Base-by-base conservation (phyloP, 2,888 invertebrate species). In the Chrysolina americana region DNA sequence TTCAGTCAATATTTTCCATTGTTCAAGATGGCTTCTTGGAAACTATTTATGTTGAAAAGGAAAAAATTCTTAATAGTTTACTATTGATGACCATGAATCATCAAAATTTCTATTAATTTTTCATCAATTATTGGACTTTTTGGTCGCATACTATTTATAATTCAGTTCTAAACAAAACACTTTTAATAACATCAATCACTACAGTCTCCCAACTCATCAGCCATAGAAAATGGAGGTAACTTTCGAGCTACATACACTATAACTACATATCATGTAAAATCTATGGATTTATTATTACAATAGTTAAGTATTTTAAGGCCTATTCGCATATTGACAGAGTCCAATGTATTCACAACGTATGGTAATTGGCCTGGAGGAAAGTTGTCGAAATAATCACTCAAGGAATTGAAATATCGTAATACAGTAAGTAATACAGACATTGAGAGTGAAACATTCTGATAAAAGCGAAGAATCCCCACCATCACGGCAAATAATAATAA, bases 271-370 rank as follows among this genome's bases (percentile, higher is more conserved):
- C 81, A 81, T 82, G 82, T 82, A 82, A 82, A 82, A 82, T 82
- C 82, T 81, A 82, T 75, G 47, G 56, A 48, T 75, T 69, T 64
- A 44, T 62, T 64, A 74, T 73, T 62, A 65, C 66, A 41, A 48
- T 71, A 62, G 62, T 17, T 73, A 41, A 66, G 70, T 53, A 76
- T 72, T 68, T 65, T 76, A 82, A 83, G 83, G 83, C 81, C 81
- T 82, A 83, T 82, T 81, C 82, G 74, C 56, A 66, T 81, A 82
- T 83, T 83, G 81, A 83, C 79, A 80, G 63, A 83, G 80, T 81
- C 79, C 79, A 82, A 82, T 79, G 78, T 73, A 76, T 70, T 75
- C 73, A 80, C 79, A 77, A 77, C 72, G 74, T 56, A 11, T 72
- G 47, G 50, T 47, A 68, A 19, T 19, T 50, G 11, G 47, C 28